Percentiles rank a stretch among this genome's conserved stretches.
phyloP scores from a whole-genome alignment of 2,888 invertebrate species.

The Unio pictorum region DNA sequence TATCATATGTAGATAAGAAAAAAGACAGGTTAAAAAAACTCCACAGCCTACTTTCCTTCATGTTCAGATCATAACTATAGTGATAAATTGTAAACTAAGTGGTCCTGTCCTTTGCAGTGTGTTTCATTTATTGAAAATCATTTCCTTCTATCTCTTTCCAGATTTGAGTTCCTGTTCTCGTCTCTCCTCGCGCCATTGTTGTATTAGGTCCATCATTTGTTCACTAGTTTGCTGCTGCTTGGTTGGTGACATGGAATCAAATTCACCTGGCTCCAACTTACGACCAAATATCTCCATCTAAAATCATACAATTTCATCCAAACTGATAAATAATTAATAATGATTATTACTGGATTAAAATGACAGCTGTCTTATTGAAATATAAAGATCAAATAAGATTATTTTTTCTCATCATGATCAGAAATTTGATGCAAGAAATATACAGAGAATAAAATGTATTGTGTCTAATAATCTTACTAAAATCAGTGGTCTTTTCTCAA shows the following conservation, averaged over 20 bases:
- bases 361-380: not conserved
- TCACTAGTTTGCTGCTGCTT: slow-evolving; percentile 58
- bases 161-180: slow-evolving; percentile 49
- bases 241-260: slow-evolving; percentile 53
- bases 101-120: too few species aligned
- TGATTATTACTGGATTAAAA: too few species aligned
- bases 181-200: slow-evolving; percentile 60
- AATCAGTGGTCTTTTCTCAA: too few species aligned
- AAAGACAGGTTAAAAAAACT: too few species aligned
- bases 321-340: not conserved
- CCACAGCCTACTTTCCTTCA: too few species aligned
- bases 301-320: slow-evolving; percentile 1
- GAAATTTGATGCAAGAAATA: not conserved
- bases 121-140: too few species aligned
- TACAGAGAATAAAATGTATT: not conserved
- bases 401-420: not conserved
- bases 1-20: too few species aligned
- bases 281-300: slow-evolving; percentile 66
- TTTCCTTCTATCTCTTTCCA: slow-evolving; percentile 10
- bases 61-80: too few species aligned
- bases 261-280: slow-evolving; percentile 62
- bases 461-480: too few species aligned
- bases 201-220: slow-evolving; percentile 61
- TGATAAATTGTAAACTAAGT: too few species aligned
- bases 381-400: not conserved